phyloP scores from a whole-genome alignment of 92 coral and sea anemone genomes.

The Phenganax marumi region DNA sequence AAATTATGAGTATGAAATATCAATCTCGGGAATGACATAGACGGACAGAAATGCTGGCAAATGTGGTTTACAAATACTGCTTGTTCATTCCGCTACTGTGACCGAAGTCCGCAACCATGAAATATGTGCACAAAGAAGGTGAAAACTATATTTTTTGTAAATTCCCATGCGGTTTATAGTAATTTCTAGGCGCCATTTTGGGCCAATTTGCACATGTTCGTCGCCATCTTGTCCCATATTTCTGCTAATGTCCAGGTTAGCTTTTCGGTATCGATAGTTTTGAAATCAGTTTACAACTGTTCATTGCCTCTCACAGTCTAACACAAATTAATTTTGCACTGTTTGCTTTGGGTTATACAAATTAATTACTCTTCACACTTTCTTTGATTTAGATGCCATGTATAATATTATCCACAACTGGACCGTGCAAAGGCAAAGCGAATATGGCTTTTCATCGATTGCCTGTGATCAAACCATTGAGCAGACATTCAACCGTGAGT shows the following conservation, averaged over 20 bases:
- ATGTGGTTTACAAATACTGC: slow-evolving; percentile 30
- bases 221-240: slow-evolving; percentile 30
- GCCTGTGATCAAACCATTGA: slow-evolving; percentile 14
- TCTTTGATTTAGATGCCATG: slow-evolving; percentile 2
- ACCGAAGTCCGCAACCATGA: slow-evolving; percentile 18
- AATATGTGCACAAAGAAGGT: slow-evolving; percentile 10
- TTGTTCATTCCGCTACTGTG: slow-evolving; percentile 1
- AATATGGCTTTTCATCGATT: background rate
- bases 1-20: background rate
- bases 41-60: background rate
- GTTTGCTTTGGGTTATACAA: too few species aligned
- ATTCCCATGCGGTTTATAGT: slow-evolving; percentile 19
- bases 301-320: too few species aligned
- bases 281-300: too few species aligned
- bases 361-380: too few species aligned
- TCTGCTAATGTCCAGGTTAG: slow-evolving; percentile 33
- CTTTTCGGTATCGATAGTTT: too few species aligned
- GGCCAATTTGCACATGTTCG: too few species aligned
- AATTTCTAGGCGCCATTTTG: slow-evolving; percentile 18
- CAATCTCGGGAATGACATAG: slow-evolving; percentile 30
- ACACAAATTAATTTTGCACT: too few species aligned
- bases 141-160: slow-evolving; percentile 14
- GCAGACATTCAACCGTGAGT: slow-evolving; percentile 18
- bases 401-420: slow-evolving; percentile 1
- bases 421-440: background rate